Base-by-base conservation (phyloP, 2,888 invertebrate species). In the Allolobophora icterica region DNA sequence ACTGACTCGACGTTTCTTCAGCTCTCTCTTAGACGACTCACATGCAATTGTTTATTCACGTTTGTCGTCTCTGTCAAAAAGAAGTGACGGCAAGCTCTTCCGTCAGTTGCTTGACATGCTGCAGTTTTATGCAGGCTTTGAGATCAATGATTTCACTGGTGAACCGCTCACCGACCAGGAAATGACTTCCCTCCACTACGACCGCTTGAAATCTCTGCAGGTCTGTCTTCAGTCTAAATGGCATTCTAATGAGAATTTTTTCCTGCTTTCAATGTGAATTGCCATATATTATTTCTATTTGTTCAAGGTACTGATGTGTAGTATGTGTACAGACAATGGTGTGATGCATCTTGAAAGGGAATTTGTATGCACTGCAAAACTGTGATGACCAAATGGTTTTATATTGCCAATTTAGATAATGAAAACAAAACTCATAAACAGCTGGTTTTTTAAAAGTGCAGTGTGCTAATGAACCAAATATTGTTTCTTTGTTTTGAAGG, bases 91-190 rank as follows among this genome's bases (percentile, higher is more conserved):
- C 87, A 97, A 98, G 95, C 96, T 99, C 45, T 99, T 99, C 95
- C 96, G 97, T 91, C 98, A 98, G 98, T 96, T 99, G 13, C 96
- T 99, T 94, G 98, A 98, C 93, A 98, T 98, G 97, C 96, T 99
- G 91, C 98, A 98, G 94, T 99, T 99, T 95, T 99, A 99, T 95
- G 97, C 98, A 0, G 97, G 98, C 92, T 99, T 99, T 95, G 99
- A 99, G 96, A 99, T 99, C 92, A 98, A 98, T 95, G 99, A 99
- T 94, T 97, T 98, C 94, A 97, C 98, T 0, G 99, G 99, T 0
- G 98, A 99, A 95, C 98, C 99, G 0, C 96, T 99, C 93, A 98
- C 97, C 0, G 98, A 99, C 94, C 97, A 97, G 92, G 98, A 99
- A 94, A 98, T 99, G 97, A 98, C 98, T 71, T 97, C 98, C 94